Conservation (phyloP, 2,113 vertebrate genomes). For the Marmota flaviventris region DNA sequence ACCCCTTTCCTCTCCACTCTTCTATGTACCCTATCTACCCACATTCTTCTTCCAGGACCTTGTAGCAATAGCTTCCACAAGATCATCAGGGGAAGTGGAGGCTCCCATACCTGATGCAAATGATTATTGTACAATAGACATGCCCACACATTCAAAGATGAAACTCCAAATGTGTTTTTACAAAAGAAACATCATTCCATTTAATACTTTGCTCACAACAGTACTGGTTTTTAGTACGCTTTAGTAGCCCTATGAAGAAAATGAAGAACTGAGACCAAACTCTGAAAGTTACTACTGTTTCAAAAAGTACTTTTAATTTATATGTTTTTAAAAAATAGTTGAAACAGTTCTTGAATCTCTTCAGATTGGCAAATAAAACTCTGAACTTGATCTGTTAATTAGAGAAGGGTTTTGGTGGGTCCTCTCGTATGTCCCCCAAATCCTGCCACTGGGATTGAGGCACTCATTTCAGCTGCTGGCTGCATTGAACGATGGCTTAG, state of each 20-base stretch:
- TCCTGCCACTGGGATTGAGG: fast-evolving
- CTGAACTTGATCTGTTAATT: neutral
- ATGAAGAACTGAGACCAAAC: neutral
- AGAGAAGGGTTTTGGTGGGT: neutral
- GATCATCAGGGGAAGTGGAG: neutral
- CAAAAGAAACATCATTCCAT: neutral
- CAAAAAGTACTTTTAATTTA: neutral
- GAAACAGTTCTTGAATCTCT: neutral
- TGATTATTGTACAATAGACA: neutral
- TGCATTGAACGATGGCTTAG: neutral
- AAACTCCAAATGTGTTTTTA: neutral
- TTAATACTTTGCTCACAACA: neutral
- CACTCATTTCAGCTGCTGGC: neutral
- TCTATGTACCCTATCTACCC: neutral
- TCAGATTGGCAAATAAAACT: neutral
- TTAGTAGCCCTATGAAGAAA: constrained; percentile 1
- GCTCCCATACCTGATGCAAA: neutral
- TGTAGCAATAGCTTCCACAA: neutral
- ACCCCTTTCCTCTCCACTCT: neutral
- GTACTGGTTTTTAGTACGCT: neutral
- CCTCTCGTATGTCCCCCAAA: too few species aligned
- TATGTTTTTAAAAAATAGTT: neutral
- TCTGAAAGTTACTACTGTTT: constrained; percentile 26
- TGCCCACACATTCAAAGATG: neutral
- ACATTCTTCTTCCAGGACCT: neutral